phyloP scores from a whole-genome alignment of 2,888 invertebrate species.

The Heliconius sara region DNA sequence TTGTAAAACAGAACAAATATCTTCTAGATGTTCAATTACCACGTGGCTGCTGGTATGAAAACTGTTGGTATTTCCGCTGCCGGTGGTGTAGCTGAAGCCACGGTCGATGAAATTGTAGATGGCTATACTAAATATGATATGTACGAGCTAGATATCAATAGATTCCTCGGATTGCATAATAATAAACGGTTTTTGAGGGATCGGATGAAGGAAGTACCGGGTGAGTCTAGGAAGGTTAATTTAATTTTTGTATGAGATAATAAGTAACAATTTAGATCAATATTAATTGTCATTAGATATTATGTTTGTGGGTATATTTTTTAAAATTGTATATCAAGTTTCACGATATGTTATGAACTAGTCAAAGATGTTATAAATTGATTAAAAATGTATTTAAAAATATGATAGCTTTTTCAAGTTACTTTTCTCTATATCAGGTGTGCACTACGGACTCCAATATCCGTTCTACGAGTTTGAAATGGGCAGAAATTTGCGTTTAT shows the following conservation, averaged over 20 bases:
- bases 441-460: conserved; percentile 92
- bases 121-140: conserved; percentile 92
- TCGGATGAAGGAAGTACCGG: conserved; percentile 95
- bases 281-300: too few species aligned
- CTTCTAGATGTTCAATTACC: conserved; percentile 91
- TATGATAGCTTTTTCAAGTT: background rate
- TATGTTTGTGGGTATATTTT: too few species aligned
- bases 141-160: conserved; percentile 94
- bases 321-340: too few species aligned
- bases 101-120: conserved; percentile 93
- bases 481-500: conserved; percentile 95
- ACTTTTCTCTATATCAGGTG: conserved; percentile 66
- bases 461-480: conserved; percentile 94
- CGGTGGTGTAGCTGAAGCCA: conserved; percentile 96
- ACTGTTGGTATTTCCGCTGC: conserved; percentile 97
- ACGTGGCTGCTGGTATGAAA: conserved; percentile 97
- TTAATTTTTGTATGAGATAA: too few species aligned
- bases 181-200: conserved; percentile 96
- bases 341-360: too few species aligned
- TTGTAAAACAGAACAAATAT: background rate
- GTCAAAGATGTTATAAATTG: too few species aligned
- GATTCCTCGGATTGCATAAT: conserved; percentile 96
- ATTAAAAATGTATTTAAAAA: background rate
- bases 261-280: too few species aligned
- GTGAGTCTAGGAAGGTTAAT: conserved; percentile 63